These are phyloP conservation scores for Erethizon dorsatum DNA, from an alignment of 2,797 vertebrate genomes.

Conservation along the genomic window DNA sequence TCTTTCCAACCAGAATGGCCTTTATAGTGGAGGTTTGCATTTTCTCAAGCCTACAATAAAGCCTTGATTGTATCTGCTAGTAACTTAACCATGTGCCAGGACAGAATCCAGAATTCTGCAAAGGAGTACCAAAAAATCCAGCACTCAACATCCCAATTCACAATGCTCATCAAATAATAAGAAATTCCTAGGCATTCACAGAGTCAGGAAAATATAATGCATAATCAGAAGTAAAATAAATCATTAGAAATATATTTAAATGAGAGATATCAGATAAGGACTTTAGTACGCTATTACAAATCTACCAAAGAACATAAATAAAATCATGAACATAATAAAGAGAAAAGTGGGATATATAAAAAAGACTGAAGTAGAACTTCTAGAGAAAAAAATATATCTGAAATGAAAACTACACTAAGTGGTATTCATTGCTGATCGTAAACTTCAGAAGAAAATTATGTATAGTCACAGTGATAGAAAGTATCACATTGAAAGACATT, in stretches of 20 bases:
- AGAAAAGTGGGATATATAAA: neutral
- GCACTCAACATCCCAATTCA: neutral
- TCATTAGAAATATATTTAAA: neutral
- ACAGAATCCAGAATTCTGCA: neutral
- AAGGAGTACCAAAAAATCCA: conserved; percentile 18
- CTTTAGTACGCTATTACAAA: neutral
- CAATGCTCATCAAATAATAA: neutral
- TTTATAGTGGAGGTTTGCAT: neutral
- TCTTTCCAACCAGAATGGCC: neutral
- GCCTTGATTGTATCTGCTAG: neutral
- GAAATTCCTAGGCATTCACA: neutral
- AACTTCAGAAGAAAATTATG: neutral
- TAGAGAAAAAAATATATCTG: neutral
- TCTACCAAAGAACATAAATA: neutral
- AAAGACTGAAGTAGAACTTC: neutral
- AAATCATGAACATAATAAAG: neutral
- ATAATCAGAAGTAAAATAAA: conserved; percentile 38
- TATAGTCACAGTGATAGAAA: neutral
- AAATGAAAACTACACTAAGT: conserved; percentile 15
- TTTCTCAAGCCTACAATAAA: conserved; percentile 28
- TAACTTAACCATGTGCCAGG: neutral
- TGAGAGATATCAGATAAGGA: neutral
- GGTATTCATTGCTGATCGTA: neutral
- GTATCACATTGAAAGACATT: neutral
- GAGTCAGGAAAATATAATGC: neutral